Conservation (phyloP, 2,113 vertebrate genomes). For the Heterotis niloticus region DNA sequence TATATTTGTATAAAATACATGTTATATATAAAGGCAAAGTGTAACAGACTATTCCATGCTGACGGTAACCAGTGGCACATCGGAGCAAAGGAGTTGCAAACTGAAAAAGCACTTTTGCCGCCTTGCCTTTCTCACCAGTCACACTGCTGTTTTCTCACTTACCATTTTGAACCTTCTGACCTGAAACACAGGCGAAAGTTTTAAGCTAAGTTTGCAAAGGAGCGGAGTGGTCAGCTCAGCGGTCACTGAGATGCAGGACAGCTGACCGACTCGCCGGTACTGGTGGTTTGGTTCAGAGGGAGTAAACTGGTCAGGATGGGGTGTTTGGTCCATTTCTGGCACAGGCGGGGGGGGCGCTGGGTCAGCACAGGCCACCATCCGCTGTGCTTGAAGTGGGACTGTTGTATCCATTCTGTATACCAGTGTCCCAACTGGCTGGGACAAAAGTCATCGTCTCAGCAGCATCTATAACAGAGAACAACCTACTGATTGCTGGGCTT, state of each 20-base stretch:
- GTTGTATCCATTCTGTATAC: too few relatives aligned
- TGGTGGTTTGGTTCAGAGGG: too few relatives aligned
- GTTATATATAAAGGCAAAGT: conserved; percentile 51
- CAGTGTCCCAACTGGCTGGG: background rate
- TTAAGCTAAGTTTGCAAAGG: too few relatives aligned
- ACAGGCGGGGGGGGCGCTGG: too few relatives aligned
- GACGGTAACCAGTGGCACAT: conserved; percentile 20
- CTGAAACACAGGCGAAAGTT: background rate
- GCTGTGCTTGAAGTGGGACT: too few relatives aligned
- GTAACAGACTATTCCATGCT: background rate
- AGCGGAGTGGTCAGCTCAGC: too few relatives aligned
- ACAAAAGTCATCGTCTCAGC: background rate
- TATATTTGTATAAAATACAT: conserved; percentile 42
- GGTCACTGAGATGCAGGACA: too few relatives aligned
- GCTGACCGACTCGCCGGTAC: too few relatives aligned
- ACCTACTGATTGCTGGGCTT: background rate
- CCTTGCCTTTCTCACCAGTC: background rate
- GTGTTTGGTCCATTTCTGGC: too few relatives aligned
- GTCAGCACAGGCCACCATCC: too few relatives aligned
- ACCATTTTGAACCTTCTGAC: background rate
- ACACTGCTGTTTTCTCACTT: background rate
- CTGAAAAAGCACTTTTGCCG: conserved; percentile 56
- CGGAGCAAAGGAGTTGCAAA: conserved; percentile 30
- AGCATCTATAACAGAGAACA: background rate
- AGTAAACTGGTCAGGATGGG: too few relatives aligned